Conservation (phyloP, 2,888 invertebrate species). For the Odontocerum albicorne region DNA sequence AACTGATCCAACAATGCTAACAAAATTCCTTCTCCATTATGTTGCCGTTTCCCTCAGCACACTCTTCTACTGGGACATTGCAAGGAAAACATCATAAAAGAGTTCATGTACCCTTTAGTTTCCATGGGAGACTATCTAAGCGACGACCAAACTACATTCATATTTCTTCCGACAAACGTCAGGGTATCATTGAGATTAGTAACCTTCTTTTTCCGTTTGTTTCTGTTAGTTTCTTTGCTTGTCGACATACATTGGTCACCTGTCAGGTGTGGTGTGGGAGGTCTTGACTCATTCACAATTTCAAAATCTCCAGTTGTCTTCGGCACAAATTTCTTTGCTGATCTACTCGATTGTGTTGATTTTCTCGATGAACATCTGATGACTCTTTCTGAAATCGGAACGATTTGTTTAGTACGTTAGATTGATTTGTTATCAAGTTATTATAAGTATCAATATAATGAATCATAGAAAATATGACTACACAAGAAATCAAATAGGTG, state of each 20-base stretch:
- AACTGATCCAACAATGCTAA: too few relatives aligned
- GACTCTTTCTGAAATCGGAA: too few relatives aligned
- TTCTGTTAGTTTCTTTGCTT: conserved; percentile 17
- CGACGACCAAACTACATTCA: conserved; percentile 29
- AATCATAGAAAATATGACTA: too few relatives aligned
- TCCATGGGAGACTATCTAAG: conserved; percentile 22
- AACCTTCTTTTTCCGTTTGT: conserved; percentile 34
- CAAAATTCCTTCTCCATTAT: neutral
- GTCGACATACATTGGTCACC: conserved; percentile 33
- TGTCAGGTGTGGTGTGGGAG: too few relatives aligned
- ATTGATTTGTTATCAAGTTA: too few relatives aligned
- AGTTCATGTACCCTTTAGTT: conserved; percentile 14
- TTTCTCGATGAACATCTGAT: too few relatives aligned
- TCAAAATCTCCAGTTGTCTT: too few relatives aligned
- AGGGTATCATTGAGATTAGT: conserved; percentile 30
- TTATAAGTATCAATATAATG: too few relatives aligned
- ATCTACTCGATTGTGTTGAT: neutral
- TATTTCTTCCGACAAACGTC: conserved; percentile 29
- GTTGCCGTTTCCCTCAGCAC: neutral
- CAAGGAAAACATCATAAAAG: neutral
- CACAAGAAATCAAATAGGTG: too few relatives aligned
- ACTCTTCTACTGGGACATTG: neutral
- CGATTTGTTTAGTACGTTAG: too few relatives aligned
- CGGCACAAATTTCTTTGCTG: too few relatives aligned
- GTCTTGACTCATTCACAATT: too few relatives aligned